Percentiles rank a stretch among this genome's conserved stretches.
Conservation (phyloP, 2,113 vertebrate genomes). For the Butastur rufipennis region DNA sequence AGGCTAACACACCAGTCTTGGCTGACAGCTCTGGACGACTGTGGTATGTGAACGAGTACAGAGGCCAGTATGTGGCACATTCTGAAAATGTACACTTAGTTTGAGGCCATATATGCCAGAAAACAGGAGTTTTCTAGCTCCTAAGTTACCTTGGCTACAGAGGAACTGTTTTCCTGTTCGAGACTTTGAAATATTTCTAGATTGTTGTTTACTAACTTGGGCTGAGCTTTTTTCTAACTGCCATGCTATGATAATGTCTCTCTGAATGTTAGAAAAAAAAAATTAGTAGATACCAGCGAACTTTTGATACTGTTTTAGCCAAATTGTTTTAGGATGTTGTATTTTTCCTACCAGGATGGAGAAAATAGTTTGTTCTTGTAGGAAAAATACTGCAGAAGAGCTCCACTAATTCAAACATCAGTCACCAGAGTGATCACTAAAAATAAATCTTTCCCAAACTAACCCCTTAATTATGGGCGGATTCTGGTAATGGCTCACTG, state of each 20-base stretch:
- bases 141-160: background rate
- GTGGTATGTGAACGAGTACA: background rate
- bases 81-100: background rate
- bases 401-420: background rate
- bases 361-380: background rate
- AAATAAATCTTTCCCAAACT: background rate
- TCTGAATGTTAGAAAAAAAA: background rate
- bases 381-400: background rate
- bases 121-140: background rate
- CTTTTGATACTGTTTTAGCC: background rate
- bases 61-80: background rate
- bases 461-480: background rate
- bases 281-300: background rate
- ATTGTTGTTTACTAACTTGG: background rate
- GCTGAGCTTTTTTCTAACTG: background rate
- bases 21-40: background rate
- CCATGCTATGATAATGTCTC: background rate
- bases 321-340: background rate
- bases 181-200: background rate
- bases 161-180: background rate
- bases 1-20: background rate
- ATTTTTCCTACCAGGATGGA: background rate
- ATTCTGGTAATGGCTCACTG: conserved; percentile 4
- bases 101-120: background rate
- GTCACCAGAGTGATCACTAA: background rate